These are phyloP conservation scores for Calypte anna DNA, from an alignment of 2,113 vertebrate genomes.

Conservation along the genomic window DNA sequence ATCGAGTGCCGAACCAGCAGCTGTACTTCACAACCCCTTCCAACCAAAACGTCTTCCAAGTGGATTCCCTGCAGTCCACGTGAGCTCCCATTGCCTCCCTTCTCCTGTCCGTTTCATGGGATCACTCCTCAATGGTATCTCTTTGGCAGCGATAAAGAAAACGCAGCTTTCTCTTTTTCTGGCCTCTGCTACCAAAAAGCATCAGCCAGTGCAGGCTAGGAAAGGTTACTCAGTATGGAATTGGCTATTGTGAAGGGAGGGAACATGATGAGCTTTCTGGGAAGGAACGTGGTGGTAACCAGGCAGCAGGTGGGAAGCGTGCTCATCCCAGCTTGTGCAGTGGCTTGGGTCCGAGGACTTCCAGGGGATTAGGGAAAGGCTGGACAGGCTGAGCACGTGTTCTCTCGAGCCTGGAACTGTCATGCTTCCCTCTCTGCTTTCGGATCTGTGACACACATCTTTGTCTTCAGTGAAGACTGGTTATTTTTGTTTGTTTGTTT, in stretches of 20 bases:
- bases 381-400: constrained; percentile 70
- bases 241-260: constrained; percentile 76
- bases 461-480: constrained; percentile 97
- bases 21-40: constrained; percentile 92
- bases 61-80: constrained; percentile 96
- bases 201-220: constrained; percentile 69
- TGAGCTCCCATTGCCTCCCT: constrained; percentile 74
- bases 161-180: constrained; percentile 78
- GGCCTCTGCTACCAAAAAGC: constrained; percentile 63
- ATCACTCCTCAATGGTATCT: constrained; percentile 77
- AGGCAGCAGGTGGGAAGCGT: constrained; percentile 52
- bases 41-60: constrained; percentile 98
- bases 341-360: constrained; percentile 69
- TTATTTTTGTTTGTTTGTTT: constrained; percentile 63
- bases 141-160: constrained; percentile 68
- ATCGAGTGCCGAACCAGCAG: constrained; percentile 85
- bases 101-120: constrained; percentile 27
- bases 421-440: constrained; percentile 56
- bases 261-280: not conserved
- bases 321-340: constrained; percentile 55
- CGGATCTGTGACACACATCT: constrained; percentile 61
- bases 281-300: constrained; percentile 40
- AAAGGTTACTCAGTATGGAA: constrained; percentile 75
- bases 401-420: constrained; percentile 58
- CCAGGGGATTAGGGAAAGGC: constrained; percentile 73